Evolutionary conservation across 2,113 vertebrate species (phyloP).

Genomic region (Entelurus aequoreus): DNA sequence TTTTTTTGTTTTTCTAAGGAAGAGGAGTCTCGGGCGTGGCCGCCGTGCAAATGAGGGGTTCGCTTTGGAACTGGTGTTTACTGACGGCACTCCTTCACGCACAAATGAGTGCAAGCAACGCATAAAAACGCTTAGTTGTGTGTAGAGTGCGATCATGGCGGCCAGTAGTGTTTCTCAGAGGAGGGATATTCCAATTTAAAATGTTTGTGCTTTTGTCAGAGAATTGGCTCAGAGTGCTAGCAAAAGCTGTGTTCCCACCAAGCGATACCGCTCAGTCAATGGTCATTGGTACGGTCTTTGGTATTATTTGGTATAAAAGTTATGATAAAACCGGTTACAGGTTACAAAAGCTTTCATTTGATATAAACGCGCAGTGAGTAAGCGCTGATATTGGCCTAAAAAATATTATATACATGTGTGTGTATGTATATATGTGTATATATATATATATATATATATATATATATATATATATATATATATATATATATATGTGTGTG

Average conservation of each 20-base stretch:
- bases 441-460: too few species aligned
- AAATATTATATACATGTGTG: too few species aligned
- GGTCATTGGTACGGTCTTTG: too few species aligned
- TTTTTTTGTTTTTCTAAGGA: constrained; percentile 3
- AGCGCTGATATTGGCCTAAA: too few species aligned
- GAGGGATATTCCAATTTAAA: background rate
- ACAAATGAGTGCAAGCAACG: constrained; percentile 30
- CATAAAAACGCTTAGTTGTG: constrained; percentile 25
- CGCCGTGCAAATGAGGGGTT: constrained; percentile 53
- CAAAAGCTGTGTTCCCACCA: background rate
- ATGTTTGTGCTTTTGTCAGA: background rate
- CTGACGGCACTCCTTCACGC: constrained; percentile 40
- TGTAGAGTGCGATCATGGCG: background rate
- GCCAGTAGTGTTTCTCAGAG: background rate
- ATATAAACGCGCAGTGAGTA: too few species aligned
- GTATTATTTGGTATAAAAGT: too few species aligned
- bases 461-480: too few species aligned
- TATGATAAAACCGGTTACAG: too few species aligned
- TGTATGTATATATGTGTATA: too few species aligned
- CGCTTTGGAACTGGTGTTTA: constrained; percentile 55
- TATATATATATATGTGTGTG: too few species aligned
- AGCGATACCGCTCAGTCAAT: background rate
- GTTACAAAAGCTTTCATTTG: too few species aligned
- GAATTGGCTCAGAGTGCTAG: background rate
- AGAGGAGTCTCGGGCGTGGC: constrained; percentile 44